Evolutionary conservation across 2,888 invertebrate genomes (phyloP), one percentile per base, ranked within the genome.

Genomic region (Psylliodes chrysocephalus): DNA sequence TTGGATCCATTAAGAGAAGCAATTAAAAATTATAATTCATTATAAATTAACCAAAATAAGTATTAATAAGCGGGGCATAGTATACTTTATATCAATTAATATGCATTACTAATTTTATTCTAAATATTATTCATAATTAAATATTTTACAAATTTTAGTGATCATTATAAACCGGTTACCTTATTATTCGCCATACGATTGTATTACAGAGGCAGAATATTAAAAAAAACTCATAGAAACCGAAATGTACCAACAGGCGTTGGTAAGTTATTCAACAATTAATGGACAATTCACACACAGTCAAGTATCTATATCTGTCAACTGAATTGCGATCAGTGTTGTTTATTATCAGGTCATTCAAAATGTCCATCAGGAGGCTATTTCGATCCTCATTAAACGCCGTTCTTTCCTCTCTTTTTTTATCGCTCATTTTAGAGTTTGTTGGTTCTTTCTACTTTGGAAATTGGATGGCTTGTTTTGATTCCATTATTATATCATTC

Each of bases 361-460:
- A 84, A 85, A 86, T 86, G 86, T 87, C 87, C 87, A 87, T 87
- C 87, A 87, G 85, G n/a, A 47, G 86, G 84, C 86, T 84, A 86
- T 86, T 87, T 86, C 82, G 82, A 82, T 83, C 82, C 84, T 86
- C 87, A 87, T 87, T 87, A 87, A 86, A 86, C 86, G 85, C 85
- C 84, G 8, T 22, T 40, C 40, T 3, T 22, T 40, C 40, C 8
- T 40, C 18, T 57, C 57, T 57, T 38, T 47, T 82, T 83, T 84
- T 84, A 86, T 86, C 86, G 40, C 18, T 59, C 14, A 47, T 33
- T 47, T 30, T 30, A 47, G 46, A 57, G 19, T 40, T 8, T 17
- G 28, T 30, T 38, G 15, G 35, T 47, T 57, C 14, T 5, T 57
- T 47, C 25, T 38, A 35, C 2, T 22, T 18, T 10, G 14, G 3